Evolutionary conservation across 2,113 vertebrate genomes (phyloP).

Genomic region (Ivindomyrus marchei): DNA sequence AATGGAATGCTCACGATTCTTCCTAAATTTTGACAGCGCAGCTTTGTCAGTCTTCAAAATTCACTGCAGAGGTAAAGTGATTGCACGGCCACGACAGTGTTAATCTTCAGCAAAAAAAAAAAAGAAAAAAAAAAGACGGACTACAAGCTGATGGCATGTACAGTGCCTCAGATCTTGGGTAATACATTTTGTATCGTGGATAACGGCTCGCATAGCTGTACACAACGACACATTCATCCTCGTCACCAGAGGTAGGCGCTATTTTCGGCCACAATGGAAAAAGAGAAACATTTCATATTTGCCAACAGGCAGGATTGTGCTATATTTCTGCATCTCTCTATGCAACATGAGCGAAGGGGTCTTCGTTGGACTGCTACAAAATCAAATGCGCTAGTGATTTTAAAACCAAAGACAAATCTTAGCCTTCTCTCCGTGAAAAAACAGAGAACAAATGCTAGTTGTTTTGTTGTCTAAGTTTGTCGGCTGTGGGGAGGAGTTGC

Average conservation of each 20-base stretch:
- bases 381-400: not conserved
- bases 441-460: not conserved
- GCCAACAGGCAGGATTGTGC: not conserved
- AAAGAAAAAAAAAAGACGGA: no score
- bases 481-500: not conserved
- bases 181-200: not conserved
- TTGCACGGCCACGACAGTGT: not conserved
- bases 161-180: not conserved
- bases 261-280: not conserved
- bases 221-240: not conserved
- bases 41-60: not conserved
- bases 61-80: not conserved
- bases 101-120: not conserved
- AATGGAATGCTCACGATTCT: not conserved
- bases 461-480: constrained; percentile 6
- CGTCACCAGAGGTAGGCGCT: not conserved
- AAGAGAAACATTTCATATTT: not conserved
- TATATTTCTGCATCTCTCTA: not conserved
- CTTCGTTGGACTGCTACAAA: not conserved
- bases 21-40: not conserved
- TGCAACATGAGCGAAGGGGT: not conserved
- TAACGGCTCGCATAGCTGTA: not conserved
- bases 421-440: not conserved
- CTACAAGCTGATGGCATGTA: not conserved
- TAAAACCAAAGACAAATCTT: not conserved